Base-by-base conservation (phyloP, 2,888 invertebrate genomes). In the Xestoiulus laeticollis region DNA sequence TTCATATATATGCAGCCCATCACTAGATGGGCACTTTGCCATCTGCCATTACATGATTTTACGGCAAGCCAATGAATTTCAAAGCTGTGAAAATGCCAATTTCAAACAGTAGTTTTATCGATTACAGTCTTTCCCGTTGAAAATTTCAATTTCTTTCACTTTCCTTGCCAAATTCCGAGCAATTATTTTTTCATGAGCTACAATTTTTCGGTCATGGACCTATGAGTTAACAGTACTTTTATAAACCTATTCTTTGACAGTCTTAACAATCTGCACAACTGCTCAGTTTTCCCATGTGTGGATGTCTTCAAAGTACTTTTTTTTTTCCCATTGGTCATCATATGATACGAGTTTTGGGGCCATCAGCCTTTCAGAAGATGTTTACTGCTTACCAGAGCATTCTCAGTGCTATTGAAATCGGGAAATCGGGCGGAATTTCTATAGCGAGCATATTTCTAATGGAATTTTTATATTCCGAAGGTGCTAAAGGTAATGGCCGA, bases 141-240 rank as follows among this genome's bases (percentile, higher is more conserved):
- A 59, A 19, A 59, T 59, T 59, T 59, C 59, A 59, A 59, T 59
- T 59, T 59, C 59, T 19, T 59, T 59, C n/a, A 59, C 59, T 59
- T 59, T 59, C 59, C 59, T 59, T 59, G 59, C 59, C 59, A 59
- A 59, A 59, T n/a, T 22, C 59, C 4, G 19, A 59, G 59, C 59
- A 59, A 59, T 59, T 59, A 59, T 59, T 16, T 59, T 59, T 59
- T n/a, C 59, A 59, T 19, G 59, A 59, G 59, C 59, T 5, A 4
- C 59, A 59, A 59, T 59, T n/a, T 59, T 59, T 59, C 14, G 59
- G 59, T 59, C 59, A 19, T 59, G 19, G 59, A 59, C 59, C 59
- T 5, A 4, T 3, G n/a, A 19, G 59, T n/a, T 59, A 22, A 22
- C n/a, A 59, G 22, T 59, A 4, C n/a, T 59, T n/a, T 59, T 59